Evolutionary conservation across 2,113 vertebrate genomes (phyloP).

Genomic region (Dicentrarchus labrax): DNA sequence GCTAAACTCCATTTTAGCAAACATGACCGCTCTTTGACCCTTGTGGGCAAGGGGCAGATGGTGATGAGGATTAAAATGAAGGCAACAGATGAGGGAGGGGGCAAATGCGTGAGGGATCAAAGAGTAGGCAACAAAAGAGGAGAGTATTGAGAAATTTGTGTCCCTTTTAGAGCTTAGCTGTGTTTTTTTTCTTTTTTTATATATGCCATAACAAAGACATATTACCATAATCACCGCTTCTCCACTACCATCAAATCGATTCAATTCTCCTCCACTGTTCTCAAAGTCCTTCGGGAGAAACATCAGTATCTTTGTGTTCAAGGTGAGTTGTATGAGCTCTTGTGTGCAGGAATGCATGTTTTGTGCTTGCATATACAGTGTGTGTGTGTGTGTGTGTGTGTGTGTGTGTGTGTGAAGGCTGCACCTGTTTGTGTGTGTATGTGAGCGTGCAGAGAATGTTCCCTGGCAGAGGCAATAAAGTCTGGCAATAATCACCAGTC

Average conservation of each 20-base stretch:
- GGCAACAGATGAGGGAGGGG: conserved; percentile 7
- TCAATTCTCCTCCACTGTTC: conserved; percentile 48
- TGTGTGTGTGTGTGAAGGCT: neutral
- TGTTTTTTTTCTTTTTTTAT: conserved; percentile 21
- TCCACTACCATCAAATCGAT: conserved; percentile 65
- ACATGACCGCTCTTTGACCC: conserved; percentile 75
- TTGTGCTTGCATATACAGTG: neutral
- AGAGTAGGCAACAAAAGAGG: conserved; percentile 34
- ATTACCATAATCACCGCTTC: conserved; percentile 71
- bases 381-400: conserved; percentile 6
- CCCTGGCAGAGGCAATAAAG: conserved; percentile 62
- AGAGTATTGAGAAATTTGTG: conserved; percentile 44
- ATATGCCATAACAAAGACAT: conserved; percentile 61
- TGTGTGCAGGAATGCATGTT: conserved; percentile 18
- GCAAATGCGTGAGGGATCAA: conserved; percentile 23
- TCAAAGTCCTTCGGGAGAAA: conserved; percentile 59
- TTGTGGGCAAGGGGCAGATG: conserved; percentile 68
- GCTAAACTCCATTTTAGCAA: conserved; percentile 60
- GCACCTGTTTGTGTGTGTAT: conserved; percentile 15
- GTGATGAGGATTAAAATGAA: conserved; percentile 71
- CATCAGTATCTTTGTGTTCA: conserved; percentile 64
- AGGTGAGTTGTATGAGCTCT: conserved; percentile 51
- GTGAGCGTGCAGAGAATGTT: conserved; percentile 40
- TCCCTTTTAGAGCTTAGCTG: conserved; percentile 50
- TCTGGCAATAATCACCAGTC: conserved; percentile 65